Conservation (phyloP, 2,797 vertebrate species). For the Lycodopsis pacificus region DNA sequence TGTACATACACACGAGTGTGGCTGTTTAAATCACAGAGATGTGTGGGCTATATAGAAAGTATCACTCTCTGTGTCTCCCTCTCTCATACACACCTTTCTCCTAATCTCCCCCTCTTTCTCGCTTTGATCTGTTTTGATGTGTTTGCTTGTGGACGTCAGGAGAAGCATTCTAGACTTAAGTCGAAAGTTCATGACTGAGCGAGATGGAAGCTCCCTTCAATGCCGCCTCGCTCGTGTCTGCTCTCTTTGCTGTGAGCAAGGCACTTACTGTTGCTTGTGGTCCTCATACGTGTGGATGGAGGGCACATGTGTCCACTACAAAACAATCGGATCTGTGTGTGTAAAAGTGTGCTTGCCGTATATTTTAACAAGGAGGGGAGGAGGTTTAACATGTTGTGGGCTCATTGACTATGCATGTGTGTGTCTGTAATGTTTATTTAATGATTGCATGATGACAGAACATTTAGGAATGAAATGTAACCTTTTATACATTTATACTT, state of each 20-base stretch:
- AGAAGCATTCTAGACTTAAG: conserved; percentile 19
- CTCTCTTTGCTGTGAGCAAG: conserved; percentile 13
- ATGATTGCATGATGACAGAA: not conserved
- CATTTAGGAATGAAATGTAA: conserved; percentile 4
- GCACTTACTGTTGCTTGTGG: conserved; percentile 9
- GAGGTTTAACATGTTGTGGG: not conserved
- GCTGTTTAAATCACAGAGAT: not conserved
- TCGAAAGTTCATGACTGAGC: conserved; percentile 16
- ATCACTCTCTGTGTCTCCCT: not conserved
- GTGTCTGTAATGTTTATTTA: conserved; percentile 7
- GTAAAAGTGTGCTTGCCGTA: not conserved
- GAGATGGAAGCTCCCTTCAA: conserved; percentile 35
- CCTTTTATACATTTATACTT: too few relatives aligned
- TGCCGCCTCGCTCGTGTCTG: conserved; percentile 5
- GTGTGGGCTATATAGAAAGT: not conserved
- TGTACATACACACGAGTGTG: not conserved
- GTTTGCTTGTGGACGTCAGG: conserved; percentile 37
- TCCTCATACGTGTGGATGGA: not conserved
- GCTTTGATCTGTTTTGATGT: conserved; percentile 37
- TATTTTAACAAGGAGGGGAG: not conserved
- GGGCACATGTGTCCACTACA: not conserved
- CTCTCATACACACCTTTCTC: conserved; percentile 1
- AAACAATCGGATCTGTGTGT: not conserved
- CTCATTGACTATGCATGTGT: not conserved
- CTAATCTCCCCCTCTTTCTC: not conserved